Evolutionary conservation across 2,113 vertebrate genomes (phyloP).

Genomic region (Pollimyrus isidori): DNA sequence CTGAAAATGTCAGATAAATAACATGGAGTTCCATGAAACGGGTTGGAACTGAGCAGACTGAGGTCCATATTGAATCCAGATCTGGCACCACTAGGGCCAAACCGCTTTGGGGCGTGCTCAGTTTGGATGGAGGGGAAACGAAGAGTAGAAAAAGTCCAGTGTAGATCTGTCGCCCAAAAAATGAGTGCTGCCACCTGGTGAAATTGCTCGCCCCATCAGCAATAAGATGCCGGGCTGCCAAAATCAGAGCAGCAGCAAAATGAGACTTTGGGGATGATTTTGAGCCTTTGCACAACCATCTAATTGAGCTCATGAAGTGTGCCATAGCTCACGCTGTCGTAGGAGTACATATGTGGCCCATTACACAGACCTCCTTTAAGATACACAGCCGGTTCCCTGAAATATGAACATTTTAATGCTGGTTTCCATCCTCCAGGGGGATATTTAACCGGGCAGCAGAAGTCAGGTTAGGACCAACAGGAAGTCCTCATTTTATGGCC

Average conservation of each 20-base stretch:
- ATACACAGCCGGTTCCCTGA: neutral
- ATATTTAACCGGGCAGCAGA: neutral
- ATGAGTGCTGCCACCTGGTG: neutral
- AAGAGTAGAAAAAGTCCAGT: neutral
- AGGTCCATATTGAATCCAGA: constrained; percentile 4
- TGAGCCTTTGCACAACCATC: neutral
- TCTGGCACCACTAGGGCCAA: neutral
- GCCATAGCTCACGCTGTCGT: neutral
- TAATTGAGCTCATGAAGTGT: neutral
- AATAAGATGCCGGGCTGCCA: neutral
- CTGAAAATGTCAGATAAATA: constrained; percentile 1
- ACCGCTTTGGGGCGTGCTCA: neutral
- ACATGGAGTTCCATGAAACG: neutral
- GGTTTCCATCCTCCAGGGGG: constrained; percentile 1
- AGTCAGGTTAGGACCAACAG: neutral
- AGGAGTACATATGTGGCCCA: neutral
- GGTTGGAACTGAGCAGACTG: neutral
- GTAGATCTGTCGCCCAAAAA: neutral
- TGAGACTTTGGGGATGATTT: neutral
- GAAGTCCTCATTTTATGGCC: neutral
- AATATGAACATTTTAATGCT: neutral
- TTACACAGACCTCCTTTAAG: constrained; percentile 1
- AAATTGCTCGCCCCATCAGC: neutral
- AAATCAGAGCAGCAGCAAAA: neutral
- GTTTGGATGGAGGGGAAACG: neutral